Base-by-base conservation (phyloP, 2,113 vertebrate genomes). In the Nothobranchius kuhntae region DNA sequence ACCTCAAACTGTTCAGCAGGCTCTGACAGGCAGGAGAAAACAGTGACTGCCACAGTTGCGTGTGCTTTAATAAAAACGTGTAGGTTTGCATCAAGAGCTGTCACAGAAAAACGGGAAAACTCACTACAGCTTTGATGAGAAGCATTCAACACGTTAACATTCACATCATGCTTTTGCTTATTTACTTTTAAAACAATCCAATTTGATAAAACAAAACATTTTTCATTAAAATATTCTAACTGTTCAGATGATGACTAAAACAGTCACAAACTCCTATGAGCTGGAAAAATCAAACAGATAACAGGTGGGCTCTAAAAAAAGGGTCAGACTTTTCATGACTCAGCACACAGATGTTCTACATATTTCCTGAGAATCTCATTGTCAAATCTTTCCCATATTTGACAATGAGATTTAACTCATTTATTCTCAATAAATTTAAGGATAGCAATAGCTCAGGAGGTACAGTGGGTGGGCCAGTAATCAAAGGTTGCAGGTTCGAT, bases 21-120 rank as follows among this genome's bases (percentile, higher is more conserved):
- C 78, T 82, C 71, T 83, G 87, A 83, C 86, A 82, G 83, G 71
- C 58, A 48, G 68, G 66, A 68, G 62, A 73, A 87, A 82, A 77
- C 65, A 72, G 67, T 61, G 71, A 80, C 75, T 73, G 74, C 57
- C 80, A 75, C 65, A 78, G 78, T 68, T 71, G 75, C 65, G 75
- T 81, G 68, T 65, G 61, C 79, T 80, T 80, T 78, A 63, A 68
- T 75, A 73, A 81, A 61, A 77, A 63, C 9, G 1, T 61, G 44
- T 63, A 55, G 60, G 65, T 54, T 62, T 63, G 53, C 70, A 38
- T 11, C 52, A 13, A 10, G 12, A n/a, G 61, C 47, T 75, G 73
- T 76, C 65, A 69, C 44, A 71, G 7, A 13, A 52, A 64, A 21
- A 36, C 26, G 55, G 17, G 0, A n/a, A 21, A 58, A 56, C 12